phyloP scores from a whole-genome alignment of 2,113 vertebrate genomes.

The Oryzias celebensis region DNA sequence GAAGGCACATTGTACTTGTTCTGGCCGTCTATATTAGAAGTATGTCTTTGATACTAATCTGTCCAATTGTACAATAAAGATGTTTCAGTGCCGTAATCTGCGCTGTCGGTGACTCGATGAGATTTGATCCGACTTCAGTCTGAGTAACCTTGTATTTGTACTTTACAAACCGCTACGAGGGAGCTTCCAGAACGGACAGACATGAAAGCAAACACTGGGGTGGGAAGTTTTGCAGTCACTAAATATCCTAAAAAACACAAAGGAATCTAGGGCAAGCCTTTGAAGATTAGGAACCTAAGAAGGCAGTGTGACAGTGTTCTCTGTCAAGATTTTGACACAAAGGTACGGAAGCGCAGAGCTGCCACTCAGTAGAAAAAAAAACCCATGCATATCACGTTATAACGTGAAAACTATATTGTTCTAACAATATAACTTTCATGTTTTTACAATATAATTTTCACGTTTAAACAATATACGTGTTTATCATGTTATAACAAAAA shows the following conservation, averaged over 20 bases:
- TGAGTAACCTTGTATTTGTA: conserved; percentile 38
- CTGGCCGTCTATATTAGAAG: conserved; percentile 38
- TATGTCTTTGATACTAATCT: conserved; percentile 59
- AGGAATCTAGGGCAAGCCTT: conserved; percentile 59
- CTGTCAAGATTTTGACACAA: conserved; percentile 41
- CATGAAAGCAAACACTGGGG: conserved; percentile 64
- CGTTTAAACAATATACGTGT: too few species aligned
- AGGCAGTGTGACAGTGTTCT: conserved; percentile 35
- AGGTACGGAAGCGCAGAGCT: too few species aligned
- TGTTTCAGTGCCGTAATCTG: conserved; percentile 34
- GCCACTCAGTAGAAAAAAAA: too few species aligned
- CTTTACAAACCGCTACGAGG: conserved; percentile 43
- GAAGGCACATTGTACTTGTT: conserved; percentile 46
- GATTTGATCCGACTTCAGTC: conserved; percentile 54
- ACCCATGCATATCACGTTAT: too few species aligned
- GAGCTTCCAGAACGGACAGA: conserved; percentile 62
- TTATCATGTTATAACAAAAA: too few species aligned
- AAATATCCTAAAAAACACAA: conserved; percentile 50
- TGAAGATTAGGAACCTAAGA: conserved; percentile 61
- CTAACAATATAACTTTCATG: too few species aligned
- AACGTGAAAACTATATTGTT: too few species aligned
- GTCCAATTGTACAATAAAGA: conserved; percentile 44
- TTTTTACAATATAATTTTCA: too few species aligned
- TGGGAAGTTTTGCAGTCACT: conserved; percentile 61
- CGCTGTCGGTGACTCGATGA: conserved; percentile 46